Conservation (phyloP, 2,797 vertebrate species). For the Anolis apletophallus region DNA sequence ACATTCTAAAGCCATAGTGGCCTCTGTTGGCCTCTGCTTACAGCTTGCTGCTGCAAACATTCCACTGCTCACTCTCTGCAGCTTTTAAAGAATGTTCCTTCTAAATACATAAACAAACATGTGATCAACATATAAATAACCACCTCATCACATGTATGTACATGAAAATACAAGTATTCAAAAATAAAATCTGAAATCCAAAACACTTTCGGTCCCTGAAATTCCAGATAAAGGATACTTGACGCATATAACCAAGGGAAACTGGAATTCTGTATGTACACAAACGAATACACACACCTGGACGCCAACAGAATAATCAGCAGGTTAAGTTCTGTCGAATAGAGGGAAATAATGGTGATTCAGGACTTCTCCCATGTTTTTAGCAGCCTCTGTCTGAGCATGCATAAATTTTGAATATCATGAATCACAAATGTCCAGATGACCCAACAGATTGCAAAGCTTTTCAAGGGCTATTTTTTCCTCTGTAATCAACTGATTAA, state of each 20-base stretch:
- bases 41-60: too few relatives aligned
- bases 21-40: too few relatives aligned
- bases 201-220: too few relatives aligned
- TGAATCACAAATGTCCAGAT: conserved; percentile 21
- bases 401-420: background rate
- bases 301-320: background rate
- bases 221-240: too few relatives aligned
- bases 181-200: too few relatives aligned
- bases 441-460: conserved; percentile 19
- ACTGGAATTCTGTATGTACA: background rate
- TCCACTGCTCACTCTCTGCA: too few relatives aligned
- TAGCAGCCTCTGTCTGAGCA: background rate
- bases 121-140: too few relatives aligned
- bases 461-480: background rate
- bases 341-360: background rate
- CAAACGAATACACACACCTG: background rate
- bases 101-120: too few relatives aligned
- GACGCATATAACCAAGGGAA: background rate
- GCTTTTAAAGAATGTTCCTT: too few relatives aligned
- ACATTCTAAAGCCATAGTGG: too few relatives aligned
- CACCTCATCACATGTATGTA: too few relatives aligned
- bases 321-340: background rate
- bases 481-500: conserved; percentile 22
- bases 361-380: background rate
- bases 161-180: too few relatives aligned